Evolutionary conservation across 1,140 invertebrate genomes (phyloP), one percentile per base, ranked within the genome.

Genomic region (Aphis craccivora): DNA sequence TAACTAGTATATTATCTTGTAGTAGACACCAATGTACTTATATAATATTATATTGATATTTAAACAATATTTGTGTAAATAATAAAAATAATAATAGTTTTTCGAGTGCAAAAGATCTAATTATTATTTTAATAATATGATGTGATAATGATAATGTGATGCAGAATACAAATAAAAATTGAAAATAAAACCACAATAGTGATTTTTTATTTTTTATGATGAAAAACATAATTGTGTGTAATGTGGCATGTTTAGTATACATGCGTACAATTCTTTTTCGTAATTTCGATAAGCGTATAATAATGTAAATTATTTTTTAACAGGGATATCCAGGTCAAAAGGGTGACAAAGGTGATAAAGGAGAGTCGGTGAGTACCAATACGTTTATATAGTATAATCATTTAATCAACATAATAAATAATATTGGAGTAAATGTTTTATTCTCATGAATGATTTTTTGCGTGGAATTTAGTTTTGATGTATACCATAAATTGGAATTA

Each of bases 331-430:
- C 98, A 35, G 98, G 98, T 25, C 95, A 97, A 93, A 98, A 97
- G 95, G 98, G 98, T 48, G 98, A 98, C 94, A 98, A 98, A 95
- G 98, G 98, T 60, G 98, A 98, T 94, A 98, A 98, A 95, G 98
- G 98, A 84, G 98, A 98, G 96, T 98, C 98, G 96, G 98, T 98
- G 96, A 97, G 97, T 96, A 93, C 92, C 90, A 84, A 11, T 25
- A 43, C 40, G 2, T 76, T 60, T 60, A 60, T n/a, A n/a, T n/a
- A 76, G n/a, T 76, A 76, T 18, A 35, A 76, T 35, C 4, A 0
- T 51, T 20, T 51, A 51, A 51, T 30, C 11, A 30, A 14, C 30
- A n/a, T 67, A 30, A n/a, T 23, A 53, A 53, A 0, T 76, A 76
- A 35, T n/a, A n/a, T 14, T 0, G 4, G 14, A 0, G 3, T 76